Base-by-base conservation (phyloP, 2,113 vertebrate genomes). In the Antigone vipio region DNA sequence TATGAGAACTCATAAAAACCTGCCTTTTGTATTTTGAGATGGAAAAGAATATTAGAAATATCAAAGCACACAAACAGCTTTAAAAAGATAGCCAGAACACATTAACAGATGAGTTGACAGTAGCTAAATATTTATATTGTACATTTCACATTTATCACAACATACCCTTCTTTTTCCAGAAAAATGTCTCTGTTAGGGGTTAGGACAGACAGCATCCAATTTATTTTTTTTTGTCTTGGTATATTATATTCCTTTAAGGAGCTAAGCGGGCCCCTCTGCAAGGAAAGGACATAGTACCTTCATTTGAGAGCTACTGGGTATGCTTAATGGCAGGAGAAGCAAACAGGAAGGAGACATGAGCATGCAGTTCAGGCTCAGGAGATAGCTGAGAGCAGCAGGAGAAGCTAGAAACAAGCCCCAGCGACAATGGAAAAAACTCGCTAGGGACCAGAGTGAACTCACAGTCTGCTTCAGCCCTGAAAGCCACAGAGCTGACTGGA, bases 401-500 rank as follows among this genome's bases (percentile, higher is more conserved):
- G 22, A 82, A 72, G 58, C 56, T 78, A 68, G 69, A 92, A 77
- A 47, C 6, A 24, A 81, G 53, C 30, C 77, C 76, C 40, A 78
- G 16, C 9, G 24, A 67, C 92, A 91, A 78, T 9, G 27, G 73
- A 19, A 35, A 74, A 72, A 35, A 9, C 18, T 72, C 17, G 2
- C 69, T 24, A n/a, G 44, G 40, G 49, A 72, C 40, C 35, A 56
- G 22, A 56, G 27, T 9, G 40, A 82, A 85, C 44, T 80, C 12
- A 4, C 27, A 67, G 26, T 67, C 80, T 94, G 19, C 87, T 89
- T 76, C 73, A 82, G 60, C 53, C 74, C 58, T 0, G 2, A 95
- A 93, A 89, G 89, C 83, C 89, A 89, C 93, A 85, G 77, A 85
- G 40, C 52, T 87, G 58, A 63, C 73, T 87, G 84, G 92, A 94